Percentiles rank a stretch among this genome's conserved stretches.
phyloP scores from a whole-genome alignment of 2,797 vertebrate genomes.

The Harpagifer antarcticus region DNA sequence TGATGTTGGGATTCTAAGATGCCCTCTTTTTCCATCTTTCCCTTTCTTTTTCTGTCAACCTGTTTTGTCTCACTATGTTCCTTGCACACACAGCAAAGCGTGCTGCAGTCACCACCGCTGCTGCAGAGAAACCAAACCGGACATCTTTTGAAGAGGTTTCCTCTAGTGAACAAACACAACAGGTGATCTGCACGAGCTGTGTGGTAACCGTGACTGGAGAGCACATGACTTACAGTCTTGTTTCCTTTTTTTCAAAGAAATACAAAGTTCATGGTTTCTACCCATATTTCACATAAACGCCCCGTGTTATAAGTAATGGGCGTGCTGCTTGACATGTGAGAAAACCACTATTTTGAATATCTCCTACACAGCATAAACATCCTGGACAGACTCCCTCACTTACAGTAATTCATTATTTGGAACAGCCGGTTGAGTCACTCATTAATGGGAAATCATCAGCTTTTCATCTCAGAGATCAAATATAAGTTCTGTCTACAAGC shows the following conservation, averaged over 20 bases:
- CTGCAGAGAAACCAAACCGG: constrained; percentile 48
- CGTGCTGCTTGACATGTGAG: constrained; percentile 9
- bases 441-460: constrained; percentile 59
- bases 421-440: constrained; percentile 53
- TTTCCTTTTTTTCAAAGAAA: neutral
- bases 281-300: constrained; percentile 58
- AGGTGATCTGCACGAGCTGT: constrained; percentile 45
- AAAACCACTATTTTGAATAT: constrained; percentile 58
- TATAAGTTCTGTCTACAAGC: constrained; percentile 4
- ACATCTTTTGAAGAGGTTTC: constrained; percentile 59
- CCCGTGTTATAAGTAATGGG: constrained; percentile 2
- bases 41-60: constrained; percentile 39
- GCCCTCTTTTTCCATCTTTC: neutral
- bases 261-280: neutral
- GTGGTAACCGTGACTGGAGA: constrained; percentile 44
- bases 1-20: neutral
- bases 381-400: constrained; percentile 41
- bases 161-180: constrained; percentile 37
- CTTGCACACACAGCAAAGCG: constrained; percentile 32
- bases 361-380: constrained; percentile 45
- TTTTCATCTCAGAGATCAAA: constrained; percentile 45
- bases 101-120: constrained; percentile 15
- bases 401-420: constrained; percentile 64
- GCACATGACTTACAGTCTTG: constrained; percentile 54
- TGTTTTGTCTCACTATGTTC: neutral